Evolutionary conservation across 2,797 vertebrate genomes (phyloP).

Genomic region (Acanthis flammea): DNA sequence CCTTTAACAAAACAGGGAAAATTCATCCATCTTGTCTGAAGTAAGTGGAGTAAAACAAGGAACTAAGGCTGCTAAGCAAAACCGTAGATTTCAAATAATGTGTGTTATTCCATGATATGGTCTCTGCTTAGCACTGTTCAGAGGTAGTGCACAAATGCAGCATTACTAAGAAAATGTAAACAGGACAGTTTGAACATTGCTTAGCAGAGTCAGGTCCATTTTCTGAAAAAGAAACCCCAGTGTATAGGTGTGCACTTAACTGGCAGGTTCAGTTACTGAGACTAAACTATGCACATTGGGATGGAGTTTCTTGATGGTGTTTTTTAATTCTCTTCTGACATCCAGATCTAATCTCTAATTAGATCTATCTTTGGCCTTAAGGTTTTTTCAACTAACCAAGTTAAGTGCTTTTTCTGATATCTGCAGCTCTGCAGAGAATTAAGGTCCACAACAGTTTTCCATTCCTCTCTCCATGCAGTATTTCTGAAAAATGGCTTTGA

Average conservation of each 20-base stretch:
- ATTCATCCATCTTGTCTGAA: not conserved
- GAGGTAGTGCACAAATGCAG: slow-evolving; percentile 46
- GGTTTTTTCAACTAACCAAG: not conserved
- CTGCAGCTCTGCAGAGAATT: not conserved
- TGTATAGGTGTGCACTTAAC: not conserved
- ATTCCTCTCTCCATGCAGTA: not conserved
- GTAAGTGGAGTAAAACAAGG: not conserved
- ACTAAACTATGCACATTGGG: fast-evolving
- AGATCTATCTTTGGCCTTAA: slow-evolving; percentile 7
- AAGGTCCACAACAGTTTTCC: not conserved
- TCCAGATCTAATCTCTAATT: not conserved
- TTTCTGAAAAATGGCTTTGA: not conserved
- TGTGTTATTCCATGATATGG: not conserved
- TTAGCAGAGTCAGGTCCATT: not conserved
- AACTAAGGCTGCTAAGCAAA: not conserved
- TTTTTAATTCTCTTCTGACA: not conserved
- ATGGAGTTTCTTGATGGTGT: not conserved
- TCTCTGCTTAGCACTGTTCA: slow-evolving; percentile 55
- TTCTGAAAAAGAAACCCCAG: not conserved
- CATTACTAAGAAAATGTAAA: slow-evolving; percentile 47
- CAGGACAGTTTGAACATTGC: slow-evolving; percentile 24
- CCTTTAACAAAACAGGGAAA: not conserved
- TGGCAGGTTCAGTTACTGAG: not conserved
- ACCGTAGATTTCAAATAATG: not conserved
- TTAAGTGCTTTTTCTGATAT: not conserved